These are phyloP conservation scores for Atlantisia rogersi DNA, from an alignment of 2,113 vertebrate genomes.

Conservation along the genomic window DNA sequence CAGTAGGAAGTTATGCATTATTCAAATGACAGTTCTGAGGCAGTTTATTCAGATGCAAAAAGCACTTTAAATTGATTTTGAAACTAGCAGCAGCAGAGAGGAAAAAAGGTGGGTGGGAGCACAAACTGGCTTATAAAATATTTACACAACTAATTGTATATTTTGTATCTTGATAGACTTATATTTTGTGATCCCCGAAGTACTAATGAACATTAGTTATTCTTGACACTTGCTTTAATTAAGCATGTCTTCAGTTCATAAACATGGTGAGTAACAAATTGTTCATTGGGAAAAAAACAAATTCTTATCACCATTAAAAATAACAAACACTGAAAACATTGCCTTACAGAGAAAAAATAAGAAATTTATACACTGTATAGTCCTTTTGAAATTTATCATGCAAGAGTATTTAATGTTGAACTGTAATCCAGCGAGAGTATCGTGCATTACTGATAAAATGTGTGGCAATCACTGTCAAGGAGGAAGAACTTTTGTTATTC, in stretches of 20 bases:
- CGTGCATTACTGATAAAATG: not conserved
- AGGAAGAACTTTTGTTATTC: not conserved
- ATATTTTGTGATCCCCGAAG: not conserved
- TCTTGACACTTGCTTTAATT: not conserved
- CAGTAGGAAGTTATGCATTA: constrained; percentile 9
- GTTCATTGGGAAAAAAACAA: not conserved
- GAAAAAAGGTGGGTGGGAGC: not conserved
- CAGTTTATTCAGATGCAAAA: constrained; percentile 20
- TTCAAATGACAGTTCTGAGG: constrained; percentile 3
- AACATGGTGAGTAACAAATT: not conserved
- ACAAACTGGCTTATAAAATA: not conserved
- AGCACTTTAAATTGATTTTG: constrained; percentile 35
- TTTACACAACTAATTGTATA: not conserved
- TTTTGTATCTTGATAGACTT: not conserved
- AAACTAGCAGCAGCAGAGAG: not conserved
- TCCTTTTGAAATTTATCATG: not conserved
- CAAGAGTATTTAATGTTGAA: not conserved
- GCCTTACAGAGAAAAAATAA: not conserved
- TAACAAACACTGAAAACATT: not conserved
- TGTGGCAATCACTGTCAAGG: not conserved
- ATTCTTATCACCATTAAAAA: not conserved
- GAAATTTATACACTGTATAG: not conserved
- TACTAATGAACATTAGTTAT: not conserved
- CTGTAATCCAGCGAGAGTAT: not conserved
- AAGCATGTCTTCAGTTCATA: not conserved